phyloP scores from a whole-genome alignment of 2,113 vertebrate genomes.

The Caranx melampygus region DNA sequence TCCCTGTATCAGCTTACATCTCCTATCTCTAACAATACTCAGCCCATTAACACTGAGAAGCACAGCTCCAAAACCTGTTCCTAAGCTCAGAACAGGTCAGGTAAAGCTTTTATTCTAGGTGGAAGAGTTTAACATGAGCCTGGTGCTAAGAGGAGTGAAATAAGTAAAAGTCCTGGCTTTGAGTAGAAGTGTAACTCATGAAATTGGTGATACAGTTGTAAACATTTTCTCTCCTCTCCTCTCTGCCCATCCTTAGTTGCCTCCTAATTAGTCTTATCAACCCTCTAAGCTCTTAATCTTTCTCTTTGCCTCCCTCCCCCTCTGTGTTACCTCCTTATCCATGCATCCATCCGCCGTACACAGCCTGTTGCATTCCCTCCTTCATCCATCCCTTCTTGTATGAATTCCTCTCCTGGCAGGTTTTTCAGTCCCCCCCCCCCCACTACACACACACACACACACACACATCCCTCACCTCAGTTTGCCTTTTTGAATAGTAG shows the following conservation, averaged over 20 bases:
- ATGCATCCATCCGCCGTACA: neutral
- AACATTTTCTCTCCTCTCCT: conserved; percentile 13
- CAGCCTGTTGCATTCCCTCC: too few relatives aligned
- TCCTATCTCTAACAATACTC: conserved; percentile 28
- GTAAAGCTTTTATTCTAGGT: neutral
- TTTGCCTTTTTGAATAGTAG: neutral
- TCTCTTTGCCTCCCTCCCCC: conserved; percentile 46
- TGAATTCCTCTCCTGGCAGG: neutral
- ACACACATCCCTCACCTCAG: neutral
- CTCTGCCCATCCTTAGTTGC: conserved; percentile 57
- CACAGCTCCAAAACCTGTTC: neutral
- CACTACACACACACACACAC: neutral
- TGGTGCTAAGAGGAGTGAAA: neutral
- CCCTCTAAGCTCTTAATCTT: conserved; percentile 80
- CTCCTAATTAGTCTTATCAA: conserved; percentile 81
- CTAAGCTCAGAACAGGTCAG: neutral
- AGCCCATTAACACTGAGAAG: conserved; percentile 3
- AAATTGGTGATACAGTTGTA: neutral
- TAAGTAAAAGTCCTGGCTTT: neutral
- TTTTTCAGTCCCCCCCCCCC: neutral
- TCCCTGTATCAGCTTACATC: conserved; percentile 48
- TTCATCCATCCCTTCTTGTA: neutral
- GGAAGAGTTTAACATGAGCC: neutral
- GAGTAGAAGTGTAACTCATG: neutral
- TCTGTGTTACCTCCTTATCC: conserved; percentile 36